Evolutionary conservation across 2,888 invertebrate species (phyloP).

Genomic region (Artemia sinica): DNA sequence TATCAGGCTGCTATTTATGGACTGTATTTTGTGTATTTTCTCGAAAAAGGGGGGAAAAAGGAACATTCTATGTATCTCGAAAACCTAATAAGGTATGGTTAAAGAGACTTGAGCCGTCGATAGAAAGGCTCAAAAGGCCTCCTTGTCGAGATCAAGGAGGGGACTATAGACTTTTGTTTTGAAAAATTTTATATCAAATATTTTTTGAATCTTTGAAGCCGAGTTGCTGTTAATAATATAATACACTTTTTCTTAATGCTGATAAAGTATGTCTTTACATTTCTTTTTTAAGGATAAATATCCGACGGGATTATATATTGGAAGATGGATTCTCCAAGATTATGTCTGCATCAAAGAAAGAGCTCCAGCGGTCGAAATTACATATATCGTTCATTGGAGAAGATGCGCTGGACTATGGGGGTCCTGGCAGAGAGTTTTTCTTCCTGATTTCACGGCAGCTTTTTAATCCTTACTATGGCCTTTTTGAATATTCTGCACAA

Average conservation of each 20-base stretch:
- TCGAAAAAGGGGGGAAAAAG: too few relatives aligned
- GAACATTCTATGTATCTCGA: too few relatives aligned
- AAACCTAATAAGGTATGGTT: too few relatives aligned
- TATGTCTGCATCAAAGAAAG: conserved; percentile 88
- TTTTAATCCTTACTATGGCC: conserved; percentile 94
- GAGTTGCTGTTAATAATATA: not conserved
- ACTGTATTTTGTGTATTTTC: too few relatives aligned
- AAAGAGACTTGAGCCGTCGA: too few relatives aligned
- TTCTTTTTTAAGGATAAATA: conserved; percentile 51
- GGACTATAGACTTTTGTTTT: too few relatives aligned
- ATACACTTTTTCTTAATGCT: not conserved
- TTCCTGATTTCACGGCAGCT: conserved; percentile 88
- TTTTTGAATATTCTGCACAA: conserved; percentile 94
- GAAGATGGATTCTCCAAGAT: conserved; percentile 92
- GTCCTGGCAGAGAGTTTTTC: conserved; percentile 93
- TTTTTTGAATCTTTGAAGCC: too few relatives aligned
- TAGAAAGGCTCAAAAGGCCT: too few relatives aligned
- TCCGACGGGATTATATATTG: conserved; percentile 74
- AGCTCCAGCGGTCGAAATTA: conserved; percentile 80
- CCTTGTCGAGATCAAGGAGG: too few relatives aligned
- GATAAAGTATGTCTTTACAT: conserved; percentile 12
- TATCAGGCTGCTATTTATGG: too few relatives aligned
- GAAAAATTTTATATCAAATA: too few relatives aligned
- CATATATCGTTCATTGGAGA: conserved; percentile 72
- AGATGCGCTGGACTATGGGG: conserved; percentile 92